These are phyloP conservation scores for Ptilodon capucinus DNA, from an alignment of 2,888 invertebrate genomes.

Conservation along the genomic window DNA sequence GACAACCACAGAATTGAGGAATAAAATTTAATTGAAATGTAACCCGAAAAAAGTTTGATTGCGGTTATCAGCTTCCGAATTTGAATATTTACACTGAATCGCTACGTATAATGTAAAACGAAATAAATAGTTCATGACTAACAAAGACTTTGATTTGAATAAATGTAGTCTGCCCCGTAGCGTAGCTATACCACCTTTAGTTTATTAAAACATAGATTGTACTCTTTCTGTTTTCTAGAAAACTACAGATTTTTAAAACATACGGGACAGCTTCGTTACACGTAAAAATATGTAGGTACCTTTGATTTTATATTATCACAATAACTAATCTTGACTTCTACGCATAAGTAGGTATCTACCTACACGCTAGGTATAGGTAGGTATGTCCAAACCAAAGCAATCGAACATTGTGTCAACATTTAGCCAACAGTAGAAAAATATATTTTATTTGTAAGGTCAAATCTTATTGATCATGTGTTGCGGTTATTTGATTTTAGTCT, in stretches of 20 bases:
- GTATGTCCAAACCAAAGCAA: conserved; percentile 30
- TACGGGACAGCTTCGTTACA: conserved; percentile 3
- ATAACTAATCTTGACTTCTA: too few relatives aligned
- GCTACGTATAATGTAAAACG: conserved; percentile 40
- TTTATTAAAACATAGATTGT: too few relatives aligned
- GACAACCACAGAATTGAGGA: conserved; percentile 78
- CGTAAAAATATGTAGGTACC: neutral
- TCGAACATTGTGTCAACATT: conserved; percentile 47
- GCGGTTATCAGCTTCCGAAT: conserved; percentile 81
- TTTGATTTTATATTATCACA: neutral
- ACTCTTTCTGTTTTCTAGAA: too few relatives aligned
- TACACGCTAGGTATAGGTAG: neutral
- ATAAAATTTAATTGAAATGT: conserved; percentile 83
- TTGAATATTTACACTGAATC: conserved; percentile 79
- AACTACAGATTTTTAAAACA: too few relatives aligned
- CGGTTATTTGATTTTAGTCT: conserved; percentile 75
- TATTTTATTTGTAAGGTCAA: conserved; percentile 64
- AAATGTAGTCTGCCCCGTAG: too few relatives aligned
- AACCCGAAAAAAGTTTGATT: conserved; percentile 76
- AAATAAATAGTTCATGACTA: conserved; percentile 23
- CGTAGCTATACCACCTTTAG: neutral
- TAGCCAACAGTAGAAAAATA: conserved; percentile 54
- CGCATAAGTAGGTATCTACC: neutral
- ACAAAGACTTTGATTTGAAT: too few relatives aligned
- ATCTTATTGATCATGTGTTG: conserved; percentile 72